These are phyloP conservation scores for Oophaga pumilio DNA, from an alignment of 2,113 vertebrate genomes.

Conservation along the genomic window DNA sequence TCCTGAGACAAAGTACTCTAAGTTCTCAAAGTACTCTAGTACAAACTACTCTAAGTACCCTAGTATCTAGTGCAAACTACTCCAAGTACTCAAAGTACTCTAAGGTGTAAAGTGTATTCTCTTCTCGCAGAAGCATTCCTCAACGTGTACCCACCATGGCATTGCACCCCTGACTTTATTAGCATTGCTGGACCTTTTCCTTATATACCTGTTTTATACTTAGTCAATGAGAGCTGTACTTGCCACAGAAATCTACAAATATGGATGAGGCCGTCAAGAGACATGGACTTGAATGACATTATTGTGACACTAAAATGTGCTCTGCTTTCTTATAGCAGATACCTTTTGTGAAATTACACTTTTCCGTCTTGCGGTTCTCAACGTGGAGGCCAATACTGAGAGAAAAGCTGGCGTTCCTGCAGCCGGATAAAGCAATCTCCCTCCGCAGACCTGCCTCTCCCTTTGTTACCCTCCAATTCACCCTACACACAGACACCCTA, in stretches of 20 bases:
- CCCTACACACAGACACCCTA: constrained; percentile 47
- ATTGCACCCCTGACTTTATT: background rate
- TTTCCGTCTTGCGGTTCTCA: constrained; percentile 8
- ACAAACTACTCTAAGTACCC: no score
- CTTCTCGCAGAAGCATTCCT: no score
- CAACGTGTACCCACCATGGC: background rate
- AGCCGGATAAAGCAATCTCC: constrained; percentile 5
- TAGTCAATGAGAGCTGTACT: background rate
- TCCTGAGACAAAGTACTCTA: no score
- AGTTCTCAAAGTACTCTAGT: no score
- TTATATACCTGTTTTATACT: background rate
- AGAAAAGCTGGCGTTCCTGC: constrained; percentile 6
- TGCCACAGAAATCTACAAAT: background rate
- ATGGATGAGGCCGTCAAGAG: background rate
- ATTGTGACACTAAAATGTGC: constrained; percentile 8
- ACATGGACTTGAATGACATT: background rate
- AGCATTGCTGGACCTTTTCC: background rate
- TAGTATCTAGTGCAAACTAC: no score
- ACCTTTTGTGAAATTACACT: constrained; percentile 3
- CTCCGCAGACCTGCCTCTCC: constrained; percentile 36
- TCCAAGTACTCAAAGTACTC: no score
- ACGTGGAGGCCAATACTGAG: background rate
- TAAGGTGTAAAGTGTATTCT: no score
- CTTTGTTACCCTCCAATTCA: constrained; percentile 50
- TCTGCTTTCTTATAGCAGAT: background rate